Evolutionary conservation across 2,888 invertebrate genomes (phyloP).

Genomic region (Yponomeuta cagnagella): DNA sequence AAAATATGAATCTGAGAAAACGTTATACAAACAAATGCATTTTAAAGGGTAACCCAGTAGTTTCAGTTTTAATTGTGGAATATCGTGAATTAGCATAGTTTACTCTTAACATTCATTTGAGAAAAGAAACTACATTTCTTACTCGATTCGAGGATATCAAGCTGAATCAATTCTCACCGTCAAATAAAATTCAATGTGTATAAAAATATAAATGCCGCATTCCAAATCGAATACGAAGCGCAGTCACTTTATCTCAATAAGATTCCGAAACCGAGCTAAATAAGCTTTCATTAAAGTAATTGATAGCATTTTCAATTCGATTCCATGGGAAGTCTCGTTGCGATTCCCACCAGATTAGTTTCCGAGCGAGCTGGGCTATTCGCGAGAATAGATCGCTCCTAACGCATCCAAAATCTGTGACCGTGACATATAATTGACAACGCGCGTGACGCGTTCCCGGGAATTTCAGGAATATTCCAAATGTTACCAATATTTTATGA

Average conservation of each 20-base stretch:
- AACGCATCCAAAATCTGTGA: not conserved
- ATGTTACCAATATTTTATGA: too few relatives aligned
- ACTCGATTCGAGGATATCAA: too few relatives aligned
- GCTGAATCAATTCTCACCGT: too few relatives aligned
- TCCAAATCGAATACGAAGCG: not conserved
- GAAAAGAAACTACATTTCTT: too few relatives aligned
- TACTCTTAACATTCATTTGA: too few relatives aligned
- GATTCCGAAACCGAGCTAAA: constrained; percentile 8
- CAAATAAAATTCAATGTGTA: too few relatives aligned
- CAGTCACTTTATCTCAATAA: constrained; percentile 4
- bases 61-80: too few relatives aligned
- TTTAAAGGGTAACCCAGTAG: too few relatives aligned
- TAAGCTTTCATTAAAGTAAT: constrained; percentile 34
- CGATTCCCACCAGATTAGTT: constrained; percentile 44
- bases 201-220: not conserved
- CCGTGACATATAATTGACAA: not conserved
- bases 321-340: constrained; percentile 25
- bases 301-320: constrained; percentile 35
- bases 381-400: not conserved
- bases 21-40: too few relatives aligned
- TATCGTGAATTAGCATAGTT: too few relatives aligned
- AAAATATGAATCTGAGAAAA: too few relatives aligned
- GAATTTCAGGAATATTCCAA: not conserved
- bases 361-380: constrained; percentile 15
- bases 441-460: not conserved